These are phyloP conservation scores for Gorsachius goisagi DNA, from an alignment of 2,113 vertebrate genomes.

Conservation along the genomic window DNA sequence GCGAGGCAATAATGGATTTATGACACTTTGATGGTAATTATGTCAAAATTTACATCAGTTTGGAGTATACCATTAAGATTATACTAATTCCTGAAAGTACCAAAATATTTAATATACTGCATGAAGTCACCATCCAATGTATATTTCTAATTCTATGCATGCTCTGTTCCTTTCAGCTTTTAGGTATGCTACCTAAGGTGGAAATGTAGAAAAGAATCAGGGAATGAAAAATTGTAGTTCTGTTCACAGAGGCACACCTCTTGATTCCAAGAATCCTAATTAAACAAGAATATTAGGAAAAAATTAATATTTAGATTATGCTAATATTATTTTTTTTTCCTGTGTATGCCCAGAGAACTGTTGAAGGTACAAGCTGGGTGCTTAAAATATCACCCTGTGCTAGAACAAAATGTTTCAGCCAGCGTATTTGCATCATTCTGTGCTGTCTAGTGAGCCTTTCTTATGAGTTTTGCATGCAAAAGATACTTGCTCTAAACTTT, in stretches of 20 bases:
- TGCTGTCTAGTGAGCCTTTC: neutral
- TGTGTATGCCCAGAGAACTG: neutral
- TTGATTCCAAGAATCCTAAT: neutral
- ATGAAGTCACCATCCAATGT: neutral
- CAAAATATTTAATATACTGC: neutral
- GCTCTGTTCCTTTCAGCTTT: neutral
- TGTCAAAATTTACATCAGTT: neutral
- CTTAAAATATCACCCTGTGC: neutral
- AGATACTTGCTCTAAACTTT: neutral
- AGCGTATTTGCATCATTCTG: neutral
- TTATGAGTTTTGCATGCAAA: neutral
- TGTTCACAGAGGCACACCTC: neutral
- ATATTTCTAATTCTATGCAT: neutral
- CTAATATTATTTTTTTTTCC: neutral
- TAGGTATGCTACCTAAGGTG: neutral
- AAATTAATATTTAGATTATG: neutral
- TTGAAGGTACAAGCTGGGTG: neutral
- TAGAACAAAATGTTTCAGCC: neutral
- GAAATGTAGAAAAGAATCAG: neutral
- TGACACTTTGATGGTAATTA: neutral
- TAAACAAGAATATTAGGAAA: neutral
- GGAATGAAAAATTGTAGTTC: neutral
- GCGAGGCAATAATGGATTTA: neutral
- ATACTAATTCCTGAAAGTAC: neutral
- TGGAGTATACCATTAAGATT: neutral